Evolutionary conservation across 2,797 vertebrate genomes (phyloP).

Genomic region (Lacerta agilis): DNA sequence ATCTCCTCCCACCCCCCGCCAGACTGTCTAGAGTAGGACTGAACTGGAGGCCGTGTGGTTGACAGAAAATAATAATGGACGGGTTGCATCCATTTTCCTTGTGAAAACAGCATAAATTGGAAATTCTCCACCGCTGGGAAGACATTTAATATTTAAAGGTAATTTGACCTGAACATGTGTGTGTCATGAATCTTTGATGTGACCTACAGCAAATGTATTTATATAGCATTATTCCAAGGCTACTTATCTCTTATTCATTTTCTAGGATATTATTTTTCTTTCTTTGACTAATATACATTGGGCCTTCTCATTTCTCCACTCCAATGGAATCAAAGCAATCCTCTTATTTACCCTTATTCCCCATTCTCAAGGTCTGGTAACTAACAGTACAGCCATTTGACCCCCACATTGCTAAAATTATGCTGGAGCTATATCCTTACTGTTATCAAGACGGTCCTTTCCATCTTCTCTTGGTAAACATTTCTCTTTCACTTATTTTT

Average conservation of each 20-base stretch:
- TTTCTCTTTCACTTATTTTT: slow-evolving; percentile 24
- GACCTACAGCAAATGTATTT: slow-evolving; percentile 84
- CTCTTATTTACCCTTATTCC: slow-evolving; percentile 75
- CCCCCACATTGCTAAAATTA: slow-evolving; percentile 70
- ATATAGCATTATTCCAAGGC: slow-evolving; percentile 80
- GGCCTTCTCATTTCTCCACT: slow-evolving; percentile 86
- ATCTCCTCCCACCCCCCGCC: slow-evolving; percentile 22
- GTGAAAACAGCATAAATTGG: slow-evolving; percentile 76
- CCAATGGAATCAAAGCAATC: slow-evolving; percentile 80
- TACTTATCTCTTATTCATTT: slow-evolving; percentile 81
- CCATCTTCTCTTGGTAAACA: background rate
- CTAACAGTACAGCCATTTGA: slow-evolving; percentile 79
- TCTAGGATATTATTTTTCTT: slow-evolving; percentile 78
- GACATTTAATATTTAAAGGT: slow-evolving; percentile 87
- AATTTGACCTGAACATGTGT: slow-evolving; percentile 83
- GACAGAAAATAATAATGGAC: slow-evolving; percentile 67
- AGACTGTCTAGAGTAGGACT: slow-evolving; percentile 39
- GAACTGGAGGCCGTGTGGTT: slow-evolving; percentile 59
- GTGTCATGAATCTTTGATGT: slow-evolving; percentile 83
- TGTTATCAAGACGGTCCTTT: background rate
- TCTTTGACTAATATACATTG: slow-evolving; percentile 74
- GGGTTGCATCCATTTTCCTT: slow-evolving; percentile 63
- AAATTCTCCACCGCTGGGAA: slow-evolving; percentile 72
- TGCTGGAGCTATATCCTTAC: background rate
- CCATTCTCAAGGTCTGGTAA: slow-evolving; percentile 80